These are phyloP conservation scores for Agrochola macilenta DNA, from an alignment of 2,888 invertebrate species.

Conservation along the genomic window DNA sequence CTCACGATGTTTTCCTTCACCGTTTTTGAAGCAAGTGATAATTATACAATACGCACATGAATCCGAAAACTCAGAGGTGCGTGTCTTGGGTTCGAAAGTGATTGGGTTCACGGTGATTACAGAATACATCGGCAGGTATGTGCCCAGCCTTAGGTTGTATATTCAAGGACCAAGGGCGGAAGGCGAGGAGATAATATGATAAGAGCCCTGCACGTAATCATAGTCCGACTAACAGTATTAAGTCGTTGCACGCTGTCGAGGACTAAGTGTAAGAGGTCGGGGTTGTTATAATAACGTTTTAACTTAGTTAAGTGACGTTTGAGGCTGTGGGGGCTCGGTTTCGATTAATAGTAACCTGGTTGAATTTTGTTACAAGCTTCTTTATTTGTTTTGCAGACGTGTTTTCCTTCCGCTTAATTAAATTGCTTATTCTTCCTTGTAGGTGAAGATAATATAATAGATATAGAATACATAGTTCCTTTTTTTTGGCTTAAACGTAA, in stretches of 20 bases:
- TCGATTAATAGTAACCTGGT: constrained; percentile 36
- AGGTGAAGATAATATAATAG: background rate
- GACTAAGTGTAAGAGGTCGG: constrained; percentile 42
- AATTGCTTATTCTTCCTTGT: background rate
- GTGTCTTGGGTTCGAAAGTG: too few relatives aligned
- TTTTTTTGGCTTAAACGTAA: background rate
- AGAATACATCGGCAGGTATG: background rate
- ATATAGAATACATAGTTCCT: background rate
- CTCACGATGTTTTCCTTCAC: too few relatives aligned
- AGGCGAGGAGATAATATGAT: constrained; percentile 78
- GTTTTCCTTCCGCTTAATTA: background rate
- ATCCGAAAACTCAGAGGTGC: too few relatives aligned
- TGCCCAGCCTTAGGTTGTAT: constrained; percentile 58
- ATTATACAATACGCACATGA: too few relatives aligned
- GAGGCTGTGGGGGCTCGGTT: constrained; percentile 23
- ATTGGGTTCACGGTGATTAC: background rate
- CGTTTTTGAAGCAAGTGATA: too few relatives aligned
- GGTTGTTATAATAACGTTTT: constrained; percentile 54
- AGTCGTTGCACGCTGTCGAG: constrained; percentile 53
- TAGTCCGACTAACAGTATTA: constrained; percentile 65
- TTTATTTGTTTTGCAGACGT: background rate
- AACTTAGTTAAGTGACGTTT: constrained; percentile 41
- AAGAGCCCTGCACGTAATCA: constrained; percentile 68
- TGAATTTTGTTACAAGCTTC: constrained; percentile 1
- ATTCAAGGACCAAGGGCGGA: constrained; percentile 68